Evolutionary conservation across 1,140 invertebrate species (phyloP), one percentile per base, ranked within the genome.

Genomic region (Brachionus sp.): DNA sequence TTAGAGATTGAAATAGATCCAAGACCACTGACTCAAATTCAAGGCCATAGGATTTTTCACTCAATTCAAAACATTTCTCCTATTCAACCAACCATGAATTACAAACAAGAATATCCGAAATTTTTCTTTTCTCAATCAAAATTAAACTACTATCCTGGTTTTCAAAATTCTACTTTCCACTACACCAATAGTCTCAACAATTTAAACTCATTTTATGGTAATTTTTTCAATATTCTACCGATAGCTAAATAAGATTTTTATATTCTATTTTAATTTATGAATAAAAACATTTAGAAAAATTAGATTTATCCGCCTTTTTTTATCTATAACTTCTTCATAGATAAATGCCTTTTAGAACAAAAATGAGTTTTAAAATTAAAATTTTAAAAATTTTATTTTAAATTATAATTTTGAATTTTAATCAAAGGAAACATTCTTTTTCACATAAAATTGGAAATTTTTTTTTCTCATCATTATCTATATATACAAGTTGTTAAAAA

Each of bases 121-220:
- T 70, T 70, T 70, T 70, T 70, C 37, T 70, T 39, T 39, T 70
- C 66, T 4, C 66, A 70, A 16, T 70, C 66, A 9, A 70, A 70
- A 39, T 39, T 70, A 19, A 70, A 70, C 19, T 70, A 37, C 39
- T 66, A 37, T 33, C 12, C 25, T 66, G 25, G 64, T 66, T 66
- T 66, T 39, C 35, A 37, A 13, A n/a, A 39, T 33, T 16, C 13
- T 42, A 7, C 16, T 70, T 39, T 19, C 35, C 37, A 70, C 16
- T 70, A 70, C 37, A 39, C 66, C 0, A 70, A 70, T 39, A 70
- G 66, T 39, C n/a, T 70, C 1, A 70, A 70, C 16, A 70, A 70
- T 39, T 70, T 70, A 16, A 70, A 70, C 39, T 19, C 29, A 19
- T 70, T 39, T 44, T 70, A 70, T 16, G 37, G n/a, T 2, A 25